phyloP scores from a whole-genome alignment of 2,113 vertebrate genomes.

The Nibea coibor region DNA sequence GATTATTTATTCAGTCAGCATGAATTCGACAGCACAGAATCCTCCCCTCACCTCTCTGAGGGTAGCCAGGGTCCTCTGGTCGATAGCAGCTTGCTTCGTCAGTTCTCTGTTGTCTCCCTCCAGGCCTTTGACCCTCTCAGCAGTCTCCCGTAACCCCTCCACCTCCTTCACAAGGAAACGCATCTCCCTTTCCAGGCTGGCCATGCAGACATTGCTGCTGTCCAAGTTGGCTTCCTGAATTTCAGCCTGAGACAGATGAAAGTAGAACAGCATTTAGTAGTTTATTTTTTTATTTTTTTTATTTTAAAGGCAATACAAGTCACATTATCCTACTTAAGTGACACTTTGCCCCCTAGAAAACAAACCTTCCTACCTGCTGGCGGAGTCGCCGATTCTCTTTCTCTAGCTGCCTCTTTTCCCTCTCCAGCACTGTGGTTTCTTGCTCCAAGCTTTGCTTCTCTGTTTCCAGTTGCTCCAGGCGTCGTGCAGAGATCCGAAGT shows the following conservation, averaged over 20 bases:
- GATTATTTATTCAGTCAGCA: constrained; percentile 21
- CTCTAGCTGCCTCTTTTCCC: constrained; percentile 89
- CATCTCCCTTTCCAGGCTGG: constrained; percentile 88
- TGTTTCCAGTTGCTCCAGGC: constrained; percentile 75
- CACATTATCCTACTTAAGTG: fast-evolving
- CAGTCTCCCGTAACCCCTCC: constrained; percentile 86
- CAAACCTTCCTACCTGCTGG: constrained; percentile 67
- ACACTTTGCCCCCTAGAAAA: background rate
- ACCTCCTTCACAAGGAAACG: constrained; percentile 88
- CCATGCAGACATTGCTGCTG: constrained; percentile 83
- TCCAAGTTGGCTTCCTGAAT: constrained; percentile 91
- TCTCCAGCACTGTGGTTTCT: constrained; percentile 81
- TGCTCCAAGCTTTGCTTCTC: constrained; percentile 77
- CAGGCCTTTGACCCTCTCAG: constrained; percentile 88
- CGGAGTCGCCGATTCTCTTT: constrained; percentile 80
- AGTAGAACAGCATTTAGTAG: background rate
- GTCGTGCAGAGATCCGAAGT: constrained; percentile 66
- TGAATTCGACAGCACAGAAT: background rate
- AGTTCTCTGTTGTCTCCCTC: constrained; percentile 94
- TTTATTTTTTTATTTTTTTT: no score
- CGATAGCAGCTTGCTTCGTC: constrained; percentile 90
- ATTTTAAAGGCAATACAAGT: no score
- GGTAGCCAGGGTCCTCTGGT: constrained; percentile 90
- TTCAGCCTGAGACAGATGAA: constrained; percentile 83
- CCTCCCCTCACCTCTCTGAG: constrained; percentile 89